Conservation (phyloP, 2,888 invertebrate species). For the Ennomos quercinarius region DNA sequence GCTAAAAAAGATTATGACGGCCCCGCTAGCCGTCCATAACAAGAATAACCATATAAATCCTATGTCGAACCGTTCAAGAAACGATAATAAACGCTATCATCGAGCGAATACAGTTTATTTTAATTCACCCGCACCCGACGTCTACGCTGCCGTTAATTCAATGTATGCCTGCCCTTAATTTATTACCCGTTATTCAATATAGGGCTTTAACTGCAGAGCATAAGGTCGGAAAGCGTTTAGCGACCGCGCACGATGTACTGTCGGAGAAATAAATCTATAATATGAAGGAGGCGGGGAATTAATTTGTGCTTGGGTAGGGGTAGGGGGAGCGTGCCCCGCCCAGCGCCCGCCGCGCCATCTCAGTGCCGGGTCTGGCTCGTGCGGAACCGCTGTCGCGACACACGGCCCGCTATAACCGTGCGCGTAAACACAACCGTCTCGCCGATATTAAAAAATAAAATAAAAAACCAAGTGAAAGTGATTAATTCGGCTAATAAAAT, state of each 20-base stretch:
- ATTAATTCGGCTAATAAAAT: slow-evolving; percentile 4
- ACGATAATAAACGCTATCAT: slow-evolving; percentile 59
- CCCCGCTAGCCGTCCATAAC: slow-evolving; percentile 67
- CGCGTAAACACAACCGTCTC: slow-evolving; percentile 41
- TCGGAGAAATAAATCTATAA: slow-evolving; percentile 83
- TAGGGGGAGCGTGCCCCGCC: slow-evolving; percentile 72
- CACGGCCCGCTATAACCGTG: slow-evolving; percentile 37
- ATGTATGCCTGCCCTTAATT: slow-evolving; percentile 80
- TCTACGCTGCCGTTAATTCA: slow-evolving; percentile 77
- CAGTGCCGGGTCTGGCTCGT: slow-evolving; percentile 66
- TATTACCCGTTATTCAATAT: slow-evolving; percentile 74
- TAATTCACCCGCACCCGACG: slow-evolving; percentile 48
- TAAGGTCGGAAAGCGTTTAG: slow-evolving; percentile 82
- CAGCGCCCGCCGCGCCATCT: slow-evolving; percentile 74
- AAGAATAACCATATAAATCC: slow-evolving; percentile 73
- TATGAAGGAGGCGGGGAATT: slow-evolving; percentile 83
- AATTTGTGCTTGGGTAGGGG: slow-evolving; percentile 72
- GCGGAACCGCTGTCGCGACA: slow-evolving; percentile 37
- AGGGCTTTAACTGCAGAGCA: slow-evolving; percentile 72
- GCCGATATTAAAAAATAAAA: slow-evolving; percentile 38
- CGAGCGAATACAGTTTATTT: slow-evolving; percentile 60
- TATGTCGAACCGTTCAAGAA: slow-evolving; percentile 49
- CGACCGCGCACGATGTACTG: slow-evolving; percentile 64
- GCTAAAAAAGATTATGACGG: slow-evolving; percentile 84
- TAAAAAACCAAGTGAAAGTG: slow-evolving; percentile 36